phyloP scores from a whole-genome alignment of 1,140 invertebrate species.

The Plodia interpunctella region DNA sequence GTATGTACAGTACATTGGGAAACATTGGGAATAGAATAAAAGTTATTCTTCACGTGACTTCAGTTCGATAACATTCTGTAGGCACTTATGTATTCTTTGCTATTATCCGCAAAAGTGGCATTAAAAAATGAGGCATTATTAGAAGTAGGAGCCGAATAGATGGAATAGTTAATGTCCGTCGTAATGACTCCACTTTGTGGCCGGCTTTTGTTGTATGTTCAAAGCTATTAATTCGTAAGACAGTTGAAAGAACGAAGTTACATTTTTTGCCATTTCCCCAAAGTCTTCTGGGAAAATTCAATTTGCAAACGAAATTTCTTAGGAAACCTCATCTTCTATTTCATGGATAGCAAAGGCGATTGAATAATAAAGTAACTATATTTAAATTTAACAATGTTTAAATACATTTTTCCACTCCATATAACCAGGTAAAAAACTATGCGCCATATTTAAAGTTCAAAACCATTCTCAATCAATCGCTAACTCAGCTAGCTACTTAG shows the following conservation, averaged over 20 bases:
- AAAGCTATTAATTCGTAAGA: constrained; percentile 3
- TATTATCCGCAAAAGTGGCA: not conserved
- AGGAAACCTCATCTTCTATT: not conserved
- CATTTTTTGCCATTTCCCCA: constrained; percentile 5
- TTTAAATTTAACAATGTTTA: too few species aligned
- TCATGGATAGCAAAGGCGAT: not conserved
- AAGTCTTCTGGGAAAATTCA: not conserved
- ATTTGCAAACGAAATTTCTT: not conserved
- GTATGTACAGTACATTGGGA: too few species aligned
- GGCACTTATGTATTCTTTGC: too few species aligned
- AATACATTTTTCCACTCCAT: not conserved
- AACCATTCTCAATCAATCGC: constrained; percentile 8
- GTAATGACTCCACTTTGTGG: constrained; percentile 2
- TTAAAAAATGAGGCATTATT: not conserved
- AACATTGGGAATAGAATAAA: too few species aligned
- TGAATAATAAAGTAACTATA: too few species aligned
- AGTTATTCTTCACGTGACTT: too few species aligned
- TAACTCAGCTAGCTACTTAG: constrained; percentile 27
- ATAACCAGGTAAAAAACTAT: too few species aligned
- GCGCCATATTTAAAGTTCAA: too few species aligned
- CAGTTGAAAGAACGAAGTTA: constrained; percentile 2
- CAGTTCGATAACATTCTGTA: too few species aligned
- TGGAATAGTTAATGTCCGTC: not conserved
- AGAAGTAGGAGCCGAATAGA: constrained; percentile 1
- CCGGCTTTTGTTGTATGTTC: not conserved